Base-by-base conservation (phyloP, 2,797 vertebrate genomes). In the Alexandromys oeconomus region DNA sequence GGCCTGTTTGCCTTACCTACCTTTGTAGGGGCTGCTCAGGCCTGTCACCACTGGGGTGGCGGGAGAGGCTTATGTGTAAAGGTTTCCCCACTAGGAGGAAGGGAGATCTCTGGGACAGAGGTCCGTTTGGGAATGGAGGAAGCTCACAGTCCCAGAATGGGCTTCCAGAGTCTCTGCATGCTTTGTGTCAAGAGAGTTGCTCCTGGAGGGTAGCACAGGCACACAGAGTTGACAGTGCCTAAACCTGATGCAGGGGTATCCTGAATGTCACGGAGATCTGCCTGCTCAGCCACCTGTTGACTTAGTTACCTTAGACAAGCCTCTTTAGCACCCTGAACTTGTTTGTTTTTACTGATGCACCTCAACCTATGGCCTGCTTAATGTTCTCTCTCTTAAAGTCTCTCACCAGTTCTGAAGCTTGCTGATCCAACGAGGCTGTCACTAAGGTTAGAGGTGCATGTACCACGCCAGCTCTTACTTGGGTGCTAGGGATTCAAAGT, bases 101-200 rank as follows among this genome's bases (percentile, higher is more conserved):
- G 40, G 59, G 61, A 48, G 12, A 29, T 46, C 11, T 3, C 77
- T 21, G 3, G 5, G 14, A 31, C 37, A 7, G 13, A 13, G 46
- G 27, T 40, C 23, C n/a, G 14, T 40, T 48, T 25, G 37, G 51
- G 37, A 37, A 12, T 10, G 2, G 5, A 9, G 10, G 9, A n/a
- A 29, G 61, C 13, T 25, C 12, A 10, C 12, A 19, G 77, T 4
- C 25, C 51, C 21, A 79, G 65, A 54, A 71, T 74, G 6, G 29
- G 29, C 40, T 5, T n/a, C 13, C 12, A 19, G 2, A 17, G 81
- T 9, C 34, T 37, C 51, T 4, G 9, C 29, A n/a, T n/a, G 6
- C 12, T 27, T 15, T 43, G 1, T 31, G 0, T 15, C 84, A 1
- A 9, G 2, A 15, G 3, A 10, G 27, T 43, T 71, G n/a, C 37